Base-by-base conservation (phyloP, 2,888 invertebrate species). In the Andrena bicolor region DNA sequence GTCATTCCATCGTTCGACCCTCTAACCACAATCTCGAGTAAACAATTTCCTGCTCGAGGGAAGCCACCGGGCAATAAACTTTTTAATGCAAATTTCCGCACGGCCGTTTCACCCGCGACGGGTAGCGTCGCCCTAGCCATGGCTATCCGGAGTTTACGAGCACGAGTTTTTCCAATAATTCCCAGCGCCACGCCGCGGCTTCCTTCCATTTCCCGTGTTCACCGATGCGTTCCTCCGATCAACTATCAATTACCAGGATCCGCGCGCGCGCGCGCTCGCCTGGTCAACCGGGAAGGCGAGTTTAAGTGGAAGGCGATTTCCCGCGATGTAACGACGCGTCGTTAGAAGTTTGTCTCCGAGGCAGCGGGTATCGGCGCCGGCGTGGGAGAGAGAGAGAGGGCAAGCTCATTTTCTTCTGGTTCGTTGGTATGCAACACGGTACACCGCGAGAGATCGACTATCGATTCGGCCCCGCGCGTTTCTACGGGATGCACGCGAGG, bases 211-310 rank as follows among this genome's bases (percentile, higher is more conserved):
- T 75, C 66, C 70, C 74, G 73, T 82, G 82, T 51, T 78, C 82
- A 61, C 77, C 82, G 83, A 80, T 85, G 84, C 90, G 82, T 85
- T 72, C 77, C 83, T 60, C 66, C 88, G 86, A 86, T 89, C 86
- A 88, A 90, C 90, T 86, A 90, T 90, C 88, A 90, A 90, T 89
- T 90, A 89, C 86, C 75, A 35, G 79, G 82, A 86, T 75, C 58
- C 82, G 61, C 71, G 77, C 80, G 41, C 51, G 61, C 66, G 75
- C 53, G 61, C 53, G 56, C 66, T 8, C 23, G 56, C 23, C 23
- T 53, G 74, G 63, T 61, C 64, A 65, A 71, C 68, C 75, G 71
- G 68, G 71, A 35, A 79, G 61, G 48, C 70, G 61, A 58, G 77
- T 84, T 86, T 65, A 81, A 76, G 78, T 74, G 60, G 49, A 72